Base-by-base conservation (phyloP, 2,113 vertebrate species). In the Alouatta palliata region DNA sequence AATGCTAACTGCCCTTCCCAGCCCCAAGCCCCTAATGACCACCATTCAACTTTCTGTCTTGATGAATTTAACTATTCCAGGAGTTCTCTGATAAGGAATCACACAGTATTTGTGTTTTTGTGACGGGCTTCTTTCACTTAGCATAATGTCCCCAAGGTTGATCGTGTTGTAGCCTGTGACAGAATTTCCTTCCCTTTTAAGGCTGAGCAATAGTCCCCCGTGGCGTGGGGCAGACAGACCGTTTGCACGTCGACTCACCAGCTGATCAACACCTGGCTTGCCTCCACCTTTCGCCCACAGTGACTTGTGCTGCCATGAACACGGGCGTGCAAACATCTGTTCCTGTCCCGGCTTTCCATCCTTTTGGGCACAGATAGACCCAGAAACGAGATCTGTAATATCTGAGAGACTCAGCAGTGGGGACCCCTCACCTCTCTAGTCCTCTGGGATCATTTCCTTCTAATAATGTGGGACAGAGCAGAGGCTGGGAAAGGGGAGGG, bases 181-280 rank as follows among this genome's bases (percentile, higher is more conserved):
- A 40, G 21, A 56, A 47, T 68, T 40, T 54, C 68, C 68, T 93
- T 58, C 58, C 20, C 43, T 73, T 45, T 43, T 37, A 56, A 87
- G 32, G 37, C 61, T 85, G n/a, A 43, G 47, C 25, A 49, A 66
- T 27, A 83, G 37, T 56, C 45, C 35, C 25, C 6, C 12, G 16
- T 23, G 27, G 27, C 2, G 0, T 0, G 27, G 5, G 61, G 20
- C 5, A 25, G 35, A 8, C 23, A 47, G 1, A 6, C 32, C 35
- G 35, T 87, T 17, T 54, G 37, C 76, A 49, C 37, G 40, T 35
- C 75, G 52, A 56, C 19, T 54, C 37, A 56, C 21, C 47, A 3
- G 14, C 40, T 13, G 27, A 2, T 6, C 10, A 45, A 47, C 5
- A 20, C 40, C 32, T 52, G 6, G 17, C 66, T 21, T 49, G 32